Conservation (phyloP, 2,113 vertebrate genomes). For the Urocolius indicus region DNA sequence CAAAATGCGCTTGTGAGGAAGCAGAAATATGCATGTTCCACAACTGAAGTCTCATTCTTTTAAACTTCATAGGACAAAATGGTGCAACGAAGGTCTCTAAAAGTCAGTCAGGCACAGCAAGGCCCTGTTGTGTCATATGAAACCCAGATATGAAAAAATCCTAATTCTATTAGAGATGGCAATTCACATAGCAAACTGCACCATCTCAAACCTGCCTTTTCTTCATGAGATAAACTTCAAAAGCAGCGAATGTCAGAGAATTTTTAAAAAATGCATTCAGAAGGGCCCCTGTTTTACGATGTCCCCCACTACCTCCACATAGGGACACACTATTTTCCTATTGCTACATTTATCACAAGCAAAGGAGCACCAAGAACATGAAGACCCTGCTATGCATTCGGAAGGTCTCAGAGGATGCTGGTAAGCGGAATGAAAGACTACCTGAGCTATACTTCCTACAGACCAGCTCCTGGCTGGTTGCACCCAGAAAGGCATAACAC, state of each 20-base stretch:
- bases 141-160: not conserved
- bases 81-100: not conserved
- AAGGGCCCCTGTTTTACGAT: not conserved
- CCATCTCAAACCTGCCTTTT: not conserved
- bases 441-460: not conserved
- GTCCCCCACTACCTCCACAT: not conserved
- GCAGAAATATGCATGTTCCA: not conserved
- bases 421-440: accelerated
- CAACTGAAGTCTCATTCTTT: not conserved
- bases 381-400: not conserved
- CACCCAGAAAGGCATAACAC: not conserved
- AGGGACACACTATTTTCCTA: not conserved
- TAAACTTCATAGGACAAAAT: not conserved
- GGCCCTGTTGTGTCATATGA: too few species aligned
- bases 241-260: not conserved
- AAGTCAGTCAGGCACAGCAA: not conserved
- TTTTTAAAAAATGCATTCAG: not conserved
- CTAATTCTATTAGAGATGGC: not conserved
- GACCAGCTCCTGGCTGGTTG: not conserved
- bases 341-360: not conserved
- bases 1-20: too few species aligned
- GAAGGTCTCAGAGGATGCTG: accelerated
- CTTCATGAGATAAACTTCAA: not conserved
- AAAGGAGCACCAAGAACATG: not conserved
- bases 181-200: not conserved